Percentiles rank a stretch among this genome's conserved stretches.
phyloP scores from a whole-genome alignment of 2,113 vertebrate genomes.

The Phaetusa simplex region DNA sequence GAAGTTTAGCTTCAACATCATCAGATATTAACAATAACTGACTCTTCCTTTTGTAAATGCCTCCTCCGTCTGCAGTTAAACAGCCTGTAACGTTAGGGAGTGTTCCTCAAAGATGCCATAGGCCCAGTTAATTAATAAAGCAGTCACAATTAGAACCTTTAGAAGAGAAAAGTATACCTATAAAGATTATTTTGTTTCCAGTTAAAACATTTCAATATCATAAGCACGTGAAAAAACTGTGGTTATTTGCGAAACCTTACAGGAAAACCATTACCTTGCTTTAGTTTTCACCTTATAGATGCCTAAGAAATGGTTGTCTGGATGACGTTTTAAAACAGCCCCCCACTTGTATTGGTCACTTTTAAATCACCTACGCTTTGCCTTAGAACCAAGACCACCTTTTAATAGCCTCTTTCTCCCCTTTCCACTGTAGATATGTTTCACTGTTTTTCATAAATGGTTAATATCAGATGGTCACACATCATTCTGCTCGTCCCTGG shows the following conservation, averaged over 20 bases:
- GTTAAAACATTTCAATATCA: neutral
- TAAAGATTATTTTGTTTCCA: neutral
- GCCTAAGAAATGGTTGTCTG: neutral
- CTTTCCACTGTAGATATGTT: neutral
- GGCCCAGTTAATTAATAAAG: neutral
- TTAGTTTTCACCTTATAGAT: neutral
- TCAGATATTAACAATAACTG: neutral
- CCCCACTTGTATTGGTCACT: neutral
- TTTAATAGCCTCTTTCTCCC: neutral
- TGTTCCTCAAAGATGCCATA: neutral
- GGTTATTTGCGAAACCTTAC: neutral
- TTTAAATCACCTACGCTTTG: neutral
- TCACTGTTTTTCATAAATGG: neutral
- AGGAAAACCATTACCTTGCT: neutral
- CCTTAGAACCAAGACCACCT: neutral
- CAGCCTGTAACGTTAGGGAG: neutral
- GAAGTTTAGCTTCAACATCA: neutral
- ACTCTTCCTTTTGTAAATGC: neutral
- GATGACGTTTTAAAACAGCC: neutral
- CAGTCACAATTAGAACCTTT: neutral
- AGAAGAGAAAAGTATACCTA: neutral
- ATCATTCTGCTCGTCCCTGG: neutral
- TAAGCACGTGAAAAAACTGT: neutral
- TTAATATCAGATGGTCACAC: neutral
- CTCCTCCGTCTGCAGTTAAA: neutral